These are phyloP conservation scores for Menidia menidia DNA, from an alignment of 2,797 vertebrate genomes.

Conservation along the genomic window DNA sequence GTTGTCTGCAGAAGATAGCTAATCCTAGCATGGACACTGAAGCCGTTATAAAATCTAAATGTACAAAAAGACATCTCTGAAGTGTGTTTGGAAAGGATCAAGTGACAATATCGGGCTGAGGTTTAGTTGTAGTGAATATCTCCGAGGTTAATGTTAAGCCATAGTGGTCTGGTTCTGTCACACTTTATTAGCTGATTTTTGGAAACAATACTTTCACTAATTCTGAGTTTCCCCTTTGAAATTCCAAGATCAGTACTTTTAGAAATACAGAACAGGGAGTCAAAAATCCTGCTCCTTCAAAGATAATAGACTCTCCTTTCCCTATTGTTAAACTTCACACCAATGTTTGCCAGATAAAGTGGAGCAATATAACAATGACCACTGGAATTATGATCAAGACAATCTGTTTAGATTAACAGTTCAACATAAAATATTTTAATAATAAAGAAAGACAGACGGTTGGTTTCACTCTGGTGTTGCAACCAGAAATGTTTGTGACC, in stretches of 20 bases:
- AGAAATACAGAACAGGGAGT: slow-evolving; percentile 46
- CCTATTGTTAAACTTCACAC: slow-evolving; percentile 47
- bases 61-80: slow-evolving; percentile 23
- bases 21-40: slow-evolving; percentile 32
- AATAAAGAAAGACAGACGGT: slow-evolving; percentile 34
- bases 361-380: slow-evolving; percentile 22
- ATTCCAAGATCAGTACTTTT: slow-evolving; percentile 57
- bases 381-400: neutral
- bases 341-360: slow-evolving; percentile 29
- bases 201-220: slow-evolving; percentile 36
- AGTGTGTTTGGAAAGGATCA: slow-evolving; percentile 27
- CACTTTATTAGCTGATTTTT: slow-evolving; percentile 44
- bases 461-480: slow-evolving; percentile 33
- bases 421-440: slow-evolving; percentile 20
- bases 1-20: slow-evolving; percentile 34
- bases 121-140: slow-evolving; percentile 41
- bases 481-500: slow-evolving; percentile 50
- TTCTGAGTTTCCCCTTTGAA: slow-evolving; percentile 62
- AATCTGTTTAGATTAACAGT: slow-evolving; percentile 17
- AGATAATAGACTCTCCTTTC: slow-evolving; percentile 54
- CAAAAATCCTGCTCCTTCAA: slow-evolving; percentile 53
- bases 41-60: slow-evolving; percentile 46
- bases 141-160: slow-evolving; percentile 31
- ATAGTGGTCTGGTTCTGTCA: slow-evolving; percentile 46
- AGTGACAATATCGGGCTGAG: slow-evolving; percentile 41